Base-by-base conservation (phyloP, 2,888 invertebrate genomes). In the Villa cingulata region DNA sequence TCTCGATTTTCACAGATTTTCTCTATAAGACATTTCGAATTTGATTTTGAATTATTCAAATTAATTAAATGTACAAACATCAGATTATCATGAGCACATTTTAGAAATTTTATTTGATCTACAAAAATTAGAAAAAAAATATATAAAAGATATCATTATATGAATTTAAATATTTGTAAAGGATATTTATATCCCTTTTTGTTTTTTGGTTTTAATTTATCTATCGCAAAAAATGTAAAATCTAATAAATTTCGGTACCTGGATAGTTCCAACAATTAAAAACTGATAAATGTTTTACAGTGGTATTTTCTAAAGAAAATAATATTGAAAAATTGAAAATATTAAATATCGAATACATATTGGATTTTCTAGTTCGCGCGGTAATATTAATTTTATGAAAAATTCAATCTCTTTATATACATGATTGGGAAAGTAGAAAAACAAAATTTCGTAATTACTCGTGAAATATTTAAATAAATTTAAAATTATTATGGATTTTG, bases 241-340 rank as follows among this genome's bases (percentile, higher is more conserved):
- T n/a, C n/a, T n/a, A n/a, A n/a, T n/a, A n/a, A n/a, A n/a, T n/a
- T n/a, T n/a, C n/a, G n/a, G n/a, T 45, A 64, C 67, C 56, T 48
- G 54, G 41, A 37, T 43, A 15, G 42, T 52, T 45, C 63, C 64
- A 65, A 40, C 66, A 66, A 48, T 64, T 61, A 50, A 65, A 61
- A 16, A 64, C 48, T 1, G 59, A 51, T 2, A 62, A 50, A 53
- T 55, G 56, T 14, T 44, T 45, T n/a, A n/a, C n/a, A 27, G 62
- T 51, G 43, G 59, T 57, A 0, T 52, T 48, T 43, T 59, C 52
- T 32, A 60, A 34, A 48, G 63, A 61, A 55, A 64, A 56, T 40
- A 60, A 50, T 10, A 63, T 41, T 46, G 66, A 56, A 7, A 65
- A 57, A 42, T 56, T 57, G 16, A 57, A 58, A 15, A 55, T 19